Percentiles rank a stretch among this genome's conserved stretches.
Conservation (phyloP, 2,888 invertebrate species). For the Epirrhoe tristata region DNA sequence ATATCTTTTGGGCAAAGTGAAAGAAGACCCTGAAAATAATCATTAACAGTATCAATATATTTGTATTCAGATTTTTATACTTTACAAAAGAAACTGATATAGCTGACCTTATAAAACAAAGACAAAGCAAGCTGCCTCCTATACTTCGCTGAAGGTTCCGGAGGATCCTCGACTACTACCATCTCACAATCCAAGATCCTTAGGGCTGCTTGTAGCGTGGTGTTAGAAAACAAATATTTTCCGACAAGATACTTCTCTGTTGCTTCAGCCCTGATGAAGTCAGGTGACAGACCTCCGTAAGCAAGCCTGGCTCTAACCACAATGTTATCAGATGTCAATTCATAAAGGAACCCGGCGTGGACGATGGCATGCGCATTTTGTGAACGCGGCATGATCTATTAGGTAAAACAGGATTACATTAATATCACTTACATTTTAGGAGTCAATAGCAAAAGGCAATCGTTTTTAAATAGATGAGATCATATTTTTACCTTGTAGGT, state of each 20-base stretch:
- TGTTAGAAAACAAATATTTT: constrained; percentile 68
- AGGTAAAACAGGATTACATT: not conserved
- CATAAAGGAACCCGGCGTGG: constrained; percentile 89
- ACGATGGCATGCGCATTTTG: constrained; percentile 91
- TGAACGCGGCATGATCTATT: constrained; percentile 89
- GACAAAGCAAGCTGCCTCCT: constrained; percentile 86
- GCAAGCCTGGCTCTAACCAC: constrained; percentile 81
- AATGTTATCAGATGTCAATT: constrained; percentile 72
- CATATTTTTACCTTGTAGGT: constrained; percentile 70
- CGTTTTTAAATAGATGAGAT: too few species aligned
- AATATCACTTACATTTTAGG: too few species aligned
- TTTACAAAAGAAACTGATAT: not conserved
- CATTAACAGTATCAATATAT: not conserved
- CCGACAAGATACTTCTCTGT: constrained; percentile 81
- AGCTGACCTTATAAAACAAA: constrained; percentile 84
- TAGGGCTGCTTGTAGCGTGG: constrained; percentile 69
- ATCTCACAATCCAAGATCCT: constrained; percentile 58
- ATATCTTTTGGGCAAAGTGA: constrained; percentile 52
- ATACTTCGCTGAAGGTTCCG: constrained; percentile 85
- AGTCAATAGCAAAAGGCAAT: too few species aligned
- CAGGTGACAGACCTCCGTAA: constrained; percentile 84
- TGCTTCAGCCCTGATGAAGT: constrained; percentile 74
- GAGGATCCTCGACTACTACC: constrained; percentile 62
- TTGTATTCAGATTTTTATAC: not conserved
- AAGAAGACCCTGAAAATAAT: constrained; percentile 50